These are phyloP conservation scores for Elephantulus edwardii DNA, from an alignment of 2,113 vertebrate species.

Conservation along the genomic window DNA sequence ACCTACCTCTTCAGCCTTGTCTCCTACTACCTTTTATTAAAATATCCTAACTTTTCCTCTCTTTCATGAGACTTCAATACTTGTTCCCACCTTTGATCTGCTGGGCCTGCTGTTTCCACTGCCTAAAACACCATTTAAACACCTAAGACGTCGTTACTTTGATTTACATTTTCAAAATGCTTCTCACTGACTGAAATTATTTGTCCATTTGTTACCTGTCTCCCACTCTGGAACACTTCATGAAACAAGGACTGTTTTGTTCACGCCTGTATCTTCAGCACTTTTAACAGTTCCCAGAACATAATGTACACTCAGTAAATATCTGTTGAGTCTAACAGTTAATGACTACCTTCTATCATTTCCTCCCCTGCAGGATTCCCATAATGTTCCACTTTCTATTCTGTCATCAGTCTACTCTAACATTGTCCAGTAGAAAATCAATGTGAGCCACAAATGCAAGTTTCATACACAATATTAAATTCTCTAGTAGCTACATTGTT, in stretches of 20 bases:
- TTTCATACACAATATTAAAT: background rate
- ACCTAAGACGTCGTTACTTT: no score
- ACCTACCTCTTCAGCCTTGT: background rate
- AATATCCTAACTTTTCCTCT: background rate
- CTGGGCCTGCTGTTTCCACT: background rate
- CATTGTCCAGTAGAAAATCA: background rate
- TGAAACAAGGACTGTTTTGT: background rate
- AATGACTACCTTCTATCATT: background rate
- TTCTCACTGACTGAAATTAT: background rate
- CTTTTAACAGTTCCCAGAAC: background rate
- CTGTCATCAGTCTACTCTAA: background rate
- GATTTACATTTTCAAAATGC: background rate
- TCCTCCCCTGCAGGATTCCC: background rate
- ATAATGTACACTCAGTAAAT: background rate
- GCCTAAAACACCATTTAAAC: background rate
- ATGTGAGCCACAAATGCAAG: background rate
- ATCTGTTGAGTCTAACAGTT: background rate
- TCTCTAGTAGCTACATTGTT: background rate
- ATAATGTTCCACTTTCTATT: background rate
- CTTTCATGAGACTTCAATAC: background rate
- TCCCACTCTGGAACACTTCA: background rate
- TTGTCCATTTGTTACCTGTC: background rate
- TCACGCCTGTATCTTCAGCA: background rate
- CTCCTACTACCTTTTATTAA: no score
- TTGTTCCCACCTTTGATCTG: background rate